phyloP scores from a whole-genome alignment of 1,140 invertebrate species.

The Cotesia typhae region DNA sequence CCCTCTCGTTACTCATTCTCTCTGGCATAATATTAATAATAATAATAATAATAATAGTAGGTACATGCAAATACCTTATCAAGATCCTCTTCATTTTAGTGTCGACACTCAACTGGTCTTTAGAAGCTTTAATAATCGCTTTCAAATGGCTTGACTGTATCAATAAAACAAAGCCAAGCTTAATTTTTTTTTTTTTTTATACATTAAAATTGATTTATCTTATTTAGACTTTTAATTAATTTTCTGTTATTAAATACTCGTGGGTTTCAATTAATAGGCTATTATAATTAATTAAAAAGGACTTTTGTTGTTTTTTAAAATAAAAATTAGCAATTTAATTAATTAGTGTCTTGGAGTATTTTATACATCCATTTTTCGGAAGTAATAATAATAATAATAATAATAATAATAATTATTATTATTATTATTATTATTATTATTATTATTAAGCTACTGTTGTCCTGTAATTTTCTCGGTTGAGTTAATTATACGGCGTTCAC shows the following conservation, averaged over 20 bases:
- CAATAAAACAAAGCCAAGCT: not conserved
- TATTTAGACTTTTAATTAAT: not conserved
- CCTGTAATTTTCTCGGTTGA: not conserved
- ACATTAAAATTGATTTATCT: not conserved
- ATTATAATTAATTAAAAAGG: not conserved
- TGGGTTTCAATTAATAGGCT: not conserved
- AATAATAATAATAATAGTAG: no score
- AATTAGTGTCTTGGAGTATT: not conserved
- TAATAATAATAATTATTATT: no score
- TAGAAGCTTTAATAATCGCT: not conserved
- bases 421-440: not conserved
- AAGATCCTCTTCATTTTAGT: conserved; percentile 9
- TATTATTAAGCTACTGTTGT: not conserved
- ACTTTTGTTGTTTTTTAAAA: not conserved
- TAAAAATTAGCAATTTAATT: not conserved
- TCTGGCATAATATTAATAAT: no score
- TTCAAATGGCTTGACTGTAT: not conserved
- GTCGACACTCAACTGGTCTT: conserved; percentile 18
- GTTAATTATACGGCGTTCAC: conserved; percentile 16
- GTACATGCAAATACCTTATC: conserved; percentile 6
- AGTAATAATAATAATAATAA: not conserved
- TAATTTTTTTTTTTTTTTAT: not conserved
- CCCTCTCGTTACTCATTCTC: conserved; percentile 8
- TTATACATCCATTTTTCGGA: not conserved
- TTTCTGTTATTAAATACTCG: not conserved